These are phyloP conservation scores for Hoplias malabaricus DNA, from an alignment of 2,113 vertebrate genomes.

Conservation along the genomic window DNA sequence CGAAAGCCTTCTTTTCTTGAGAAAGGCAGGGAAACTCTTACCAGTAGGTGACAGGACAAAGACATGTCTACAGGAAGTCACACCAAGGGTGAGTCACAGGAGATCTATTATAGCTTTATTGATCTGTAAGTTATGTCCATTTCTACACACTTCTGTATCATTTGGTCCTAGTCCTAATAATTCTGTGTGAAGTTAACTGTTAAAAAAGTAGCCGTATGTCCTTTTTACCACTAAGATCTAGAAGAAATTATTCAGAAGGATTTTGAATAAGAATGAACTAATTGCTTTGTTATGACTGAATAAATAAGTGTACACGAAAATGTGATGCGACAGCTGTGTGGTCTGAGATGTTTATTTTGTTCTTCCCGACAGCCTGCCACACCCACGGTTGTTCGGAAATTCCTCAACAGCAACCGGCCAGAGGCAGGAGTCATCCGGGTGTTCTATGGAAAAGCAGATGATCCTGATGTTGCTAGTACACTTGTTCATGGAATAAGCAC, in stretches of 20 bases:
- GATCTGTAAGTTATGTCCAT: neutral
- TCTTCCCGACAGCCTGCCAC: conserved; percentile 70
- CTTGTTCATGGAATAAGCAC: conserved; percentile 78
- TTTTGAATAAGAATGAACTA: no score
- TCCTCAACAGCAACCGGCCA: conserved; percentile 71
- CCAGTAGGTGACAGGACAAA: conserved; percentile 61
- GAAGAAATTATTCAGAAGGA: no score
- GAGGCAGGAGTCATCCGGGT: conserved; percentile 72
- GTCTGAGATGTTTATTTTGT: neutral
- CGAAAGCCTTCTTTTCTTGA: conserved; percentile 3
- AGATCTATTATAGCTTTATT: neutral
- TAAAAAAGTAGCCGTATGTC: no score
- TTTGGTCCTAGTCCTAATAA: no score
- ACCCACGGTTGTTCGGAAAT: conserved; percentile 74
- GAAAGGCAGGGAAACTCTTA: conserved; percentile 76
- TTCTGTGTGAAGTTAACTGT: no score
- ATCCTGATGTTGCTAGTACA: conserved; percentile 74
- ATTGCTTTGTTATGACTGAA: no score
- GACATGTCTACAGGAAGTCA: conserved; percentile 72
- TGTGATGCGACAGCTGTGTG: neutral
- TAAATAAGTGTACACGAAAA: no score
- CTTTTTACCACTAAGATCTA: no score
- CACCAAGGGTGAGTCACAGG: conserved; percentile 69
- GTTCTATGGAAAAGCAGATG: conserved; percentile 79
- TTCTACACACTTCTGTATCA: no score